phyloP scores from a whole-genome alignment of 2,888 invertebrate genomes.

The Drosophila merina region DNA sequence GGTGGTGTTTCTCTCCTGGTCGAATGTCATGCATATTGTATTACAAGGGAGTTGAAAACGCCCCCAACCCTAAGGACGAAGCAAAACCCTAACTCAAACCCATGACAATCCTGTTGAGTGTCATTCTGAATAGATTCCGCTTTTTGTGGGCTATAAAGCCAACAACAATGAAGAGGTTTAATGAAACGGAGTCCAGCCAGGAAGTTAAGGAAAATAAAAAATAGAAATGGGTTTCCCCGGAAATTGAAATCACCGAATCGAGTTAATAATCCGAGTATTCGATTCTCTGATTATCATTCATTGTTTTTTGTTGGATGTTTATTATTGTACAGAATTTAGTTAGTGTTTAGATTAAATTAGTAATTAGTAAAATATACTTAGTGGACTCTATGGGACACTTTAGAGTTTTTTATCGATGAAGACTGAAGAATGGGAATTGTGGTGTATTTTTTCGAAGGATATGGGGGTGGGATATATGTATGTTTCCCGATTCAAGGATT shows the following conservation, averaged over 20 bases:
- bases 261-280: not conserved
- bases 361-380: constrained; percentile 51
- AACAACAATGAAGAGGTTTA: constrained; percentile 39
- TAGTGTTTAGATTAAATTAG: constrained; percentile 70
- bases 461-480: not conserved
- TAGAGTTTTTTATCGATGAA: not conserved
- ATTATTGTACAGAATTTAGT: constrained; percentile 64
- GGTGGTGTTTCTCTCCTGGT: constrained; percentile 1
- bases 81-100: constrained; percentile 18
- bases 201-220: constrained; percentile 1
- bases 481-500: not conserved
- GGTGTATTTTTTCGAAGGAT: not conserved
- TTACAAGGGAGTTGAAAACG: constrained; percentile 14
- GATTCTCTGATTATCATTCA: constrained; percentile 12
- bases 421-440: constrained; percentile 16
- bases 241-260: constrained; percentile 17
- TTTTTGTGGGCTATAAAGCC: constrained; percentile 51
- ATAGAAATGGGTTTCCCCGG: not conserved
- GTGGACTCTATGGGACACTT: constrained; percentile 29
- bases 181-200: constrained; percentile 36
- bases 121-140: constrained; percentile 29
- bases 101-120: constrained; percentile 59
- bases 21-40: constrained; percentile 59
- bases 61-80: not conserved
- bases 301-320: constrained; percentile 15